Base-by-base conservation (phyloP, 2,797 vertebrate species). In the Xenopus petersii region DNA sequence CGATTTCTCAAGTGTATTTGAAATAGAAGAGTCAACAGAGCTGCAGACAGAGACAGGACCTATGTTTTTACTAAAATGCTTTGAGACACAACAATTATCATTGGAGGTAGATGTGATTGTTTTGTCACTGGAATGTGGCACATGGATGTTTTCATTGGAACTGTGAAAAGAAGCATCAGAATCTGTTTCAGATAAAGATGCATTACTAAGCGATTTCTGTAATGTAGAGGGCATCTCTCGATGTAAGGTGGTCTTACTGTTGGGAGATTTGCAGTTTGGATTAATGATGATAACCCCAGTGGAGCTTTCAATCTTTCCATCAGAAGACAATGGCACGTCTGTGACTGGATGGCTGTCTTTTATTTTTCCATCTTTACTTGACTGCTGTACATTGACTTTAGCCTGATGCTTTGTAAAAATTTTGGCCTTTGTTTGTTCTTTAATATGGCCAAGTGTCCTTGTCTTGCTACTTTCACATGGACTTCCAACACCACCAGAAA, bases 391-490 rank as follows among this genome's bases (percentile, higher is more conserved):
- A 65, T 90, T 89, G 75, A 86, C 86, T 83, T 91, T 85, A 24
- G 88, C 88, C 80, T 93, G 92, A 81, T 93, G 92, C 79, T 93
- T 93, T 15, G 90, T 89, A 74, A 92, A 91, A 67, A 93, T 87
- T 79, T 93, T 93, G 63, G 90, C 92, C 80, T 93, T 93, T 17
- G 92, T 92, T 84, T 93, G 92, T 65, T 93, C 92, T 84, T 93
- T 93, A 85, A 93, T 89, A 47, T 93, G 91, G 47, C 91, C 91
- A 81, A 93, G 84, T 0, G 92, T 93, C 85, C 92, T 88, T 0
- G 87, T 89, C 83, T 93, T 93, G 55, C 86, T 89, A 46, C 90
- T 86, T 82, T 93, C 92, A 0, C 85, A 89, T 0, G 91, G 89
- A 81, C 88, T 89, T 71, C 89, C 91, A 79, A 90, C 88, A 65